Evolutionary conservation across 2,888 invertebrate genomes (phyloP).

Genomic region (Hypselothyrea guttata): DNA sequence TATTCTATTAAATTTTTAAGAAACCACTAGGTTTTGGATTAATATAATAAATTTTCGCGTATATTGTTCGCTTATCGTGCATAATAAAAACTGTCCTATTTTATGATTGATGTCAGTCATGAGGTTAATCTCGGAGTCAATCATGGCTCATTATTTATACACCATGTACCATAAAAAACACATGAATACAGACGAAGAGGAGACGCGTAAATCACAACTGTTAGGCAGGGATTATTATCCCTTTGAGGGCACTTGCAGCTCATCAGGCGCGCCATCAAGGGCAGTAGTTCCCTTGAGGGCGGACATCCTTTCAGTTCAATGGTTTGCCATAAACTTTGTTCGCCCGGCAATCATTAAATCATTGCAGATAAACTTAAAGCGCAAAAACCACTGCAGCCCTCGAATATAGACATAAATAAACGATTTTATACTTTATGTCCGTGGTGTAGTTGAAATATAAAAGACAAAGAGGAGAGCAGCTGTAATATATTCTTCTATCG

Average conservation of each 20-base stretch:
- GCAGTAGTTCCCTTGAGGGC: conserved; percentile 13
- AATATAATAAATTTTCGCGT: too few species aligned
- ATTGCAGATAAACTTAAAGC: conserved; percentile 34
- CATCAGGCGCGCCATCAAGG: conserved; percentile 50
- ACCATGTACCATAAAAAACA: conserved; percentile 26
- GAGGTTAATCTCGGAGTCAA: conserved; percentile 48
- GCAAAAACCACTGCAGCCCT: neutral
- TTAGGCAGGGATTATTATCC: conserved; percentile 57
- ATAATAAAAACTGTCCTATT: conserved; percentile 7
- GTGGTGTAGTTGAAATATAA: neutral
- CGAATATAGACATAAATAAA: too few species aligned
- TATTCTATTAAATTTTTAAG: too few species aligned
- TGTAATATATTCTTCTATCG: too few species aligned
- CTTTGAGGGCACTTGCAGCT: conserved; percentile 60
- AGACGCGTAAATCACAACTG: conserved; percentile 39
- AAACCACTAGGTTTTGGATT: too few species aligned
- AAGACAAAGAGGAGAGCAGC: too few species aligned
- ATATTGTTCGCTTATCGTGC: neutral
- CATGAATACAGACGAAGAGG: conserved; percentile 4
- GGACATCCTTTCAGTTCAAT: conserved; percentile 19
- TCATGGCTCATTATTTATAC: conserved; percentile 51
- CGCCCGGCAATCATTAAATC: conserved; percentile 62
- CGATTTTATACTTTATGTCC: too few species aligned
- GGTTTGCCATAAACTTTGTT: conserved; percentile 30
- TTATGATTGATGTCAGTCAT: conserved; percentile 22